Evolutionary conservation across 2,113 vertebrate species (phyloP), one percentile per base, ranked within the genome.

Genomic region (Melanerpes formicivorus): DNA sequence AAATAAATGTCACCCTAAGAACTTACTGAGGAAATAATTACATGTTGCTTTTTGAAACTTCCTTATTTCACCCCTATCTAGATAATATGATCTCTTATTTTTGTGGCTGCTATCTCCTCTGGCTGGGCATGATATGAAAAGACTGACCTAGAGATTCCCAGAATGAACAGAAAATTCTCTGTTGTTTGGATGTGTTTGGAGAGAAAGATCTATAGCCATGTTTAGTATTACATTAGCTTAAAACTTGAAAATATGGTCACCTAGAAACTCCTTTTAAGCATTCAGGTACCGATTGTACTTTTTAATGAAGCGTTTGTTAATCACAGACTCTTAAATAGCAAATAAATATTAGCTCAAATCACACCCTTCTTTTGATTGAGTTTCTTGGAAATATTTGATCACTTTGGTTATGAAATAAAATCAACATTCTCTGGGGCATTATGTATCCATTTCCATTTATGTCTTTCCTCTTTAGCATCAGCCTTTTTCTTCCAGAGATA

Each of bases 221-320:
- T 29, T 55, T 76, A 74, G 18, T 37, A 42, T 65, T 90, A n/a
- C 19, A 34, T 84, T 50, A 34, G 15, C 65, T 84, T 66, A 63
- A 91, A 75, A 84, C 40, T 73, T 74, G 64, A 66, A 95, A 79
- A 44, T n/a, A 11, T 4, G 7, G 29, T 69, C 6, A 3, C 23
- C 64, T 70, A 83, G 79, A 90, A 78, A 48, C 29, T 70, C 14
- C 23, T 90, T 55, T 64, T 90, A 92, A 74, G 9, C 42, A 40
- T 84, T 85, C 56, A 60, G 26, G 15, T 84, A 94, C 92, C 82
- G 46, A 79, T 85, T 89, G 37, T 79, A 37, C 50, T 84, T 85
- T 80, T 91, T 93, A 94, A 93, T 90, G n/a, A 96, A 73, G n/a
- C 70, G 84, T 92, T 88, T 91, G 42, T 66, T 59, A 90, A 93